phyloP scores from a whole-genome alignment of 2,797 vertebrate genomes.

The Hippopotamyrus pictus region DNA sequence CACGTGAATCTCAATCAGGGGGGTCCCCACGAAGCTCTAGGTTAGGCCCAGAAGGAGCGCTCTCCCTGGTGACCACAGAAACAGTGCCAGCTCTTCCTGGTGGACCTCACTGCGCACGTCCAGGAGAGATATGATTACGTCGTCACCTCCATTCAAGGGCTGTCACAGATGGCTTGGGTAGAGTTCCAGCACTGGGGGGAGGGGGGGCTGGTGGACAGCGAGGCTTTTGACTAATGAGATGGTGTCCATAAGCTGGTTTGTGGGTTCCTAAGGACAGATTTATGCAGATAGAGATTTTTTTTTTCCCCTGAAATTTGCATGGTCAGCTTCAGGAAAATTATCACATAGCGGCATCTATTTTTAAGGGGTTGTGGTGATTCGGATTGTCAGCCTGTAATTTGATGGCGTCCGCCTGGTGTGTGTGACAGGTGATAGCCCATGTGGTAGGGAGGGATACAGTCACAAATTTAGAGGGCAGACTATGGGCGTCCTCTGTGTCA shows the following conservation, averaged over 20 bases:
- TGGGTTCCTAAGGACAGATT: not conserved
- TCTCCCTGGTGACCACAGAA: not conserved
- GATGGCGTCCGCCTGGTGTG: not conserved
- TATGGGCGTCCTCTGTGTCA: not conserved
- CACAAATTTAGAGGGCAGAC: not conserved
- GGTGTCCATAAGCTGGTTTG: not conserved
- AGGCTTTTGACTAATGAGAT: not conserved
- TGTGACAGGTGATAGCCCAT: not conserved
- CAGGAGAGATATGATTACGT: not conserved
- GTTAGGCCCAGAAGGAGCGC: not conserved
- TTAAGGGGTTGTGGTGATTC: constrained; percentile 3
- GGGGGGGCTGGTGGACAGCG: not conserved
- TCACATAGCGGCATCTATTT: constrained; percentile 11
- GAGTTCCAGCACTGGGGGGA: not conserved
- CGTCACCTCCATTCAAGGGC: not conserved
- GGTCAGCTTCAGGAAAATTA: not conserved
- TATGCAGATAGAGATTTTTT: not conserved
- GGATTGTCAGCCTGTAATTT: constrained; percentile 14
- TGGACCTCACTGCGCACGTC: not conserved
- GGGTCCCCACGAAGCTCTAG: not conserved
- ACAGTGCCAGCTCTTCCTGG: not conserved
- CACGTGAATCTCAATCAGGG: not conserved
- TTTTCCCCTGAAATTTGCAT: not conserved
- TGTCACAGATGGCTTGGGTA: not conserved
- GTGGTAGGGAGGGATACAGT: not conserved